Evolutionary conservation across 2,888 invertebrate genomes (phyloP).

Genomic region (Xylota segnis): DNA sequence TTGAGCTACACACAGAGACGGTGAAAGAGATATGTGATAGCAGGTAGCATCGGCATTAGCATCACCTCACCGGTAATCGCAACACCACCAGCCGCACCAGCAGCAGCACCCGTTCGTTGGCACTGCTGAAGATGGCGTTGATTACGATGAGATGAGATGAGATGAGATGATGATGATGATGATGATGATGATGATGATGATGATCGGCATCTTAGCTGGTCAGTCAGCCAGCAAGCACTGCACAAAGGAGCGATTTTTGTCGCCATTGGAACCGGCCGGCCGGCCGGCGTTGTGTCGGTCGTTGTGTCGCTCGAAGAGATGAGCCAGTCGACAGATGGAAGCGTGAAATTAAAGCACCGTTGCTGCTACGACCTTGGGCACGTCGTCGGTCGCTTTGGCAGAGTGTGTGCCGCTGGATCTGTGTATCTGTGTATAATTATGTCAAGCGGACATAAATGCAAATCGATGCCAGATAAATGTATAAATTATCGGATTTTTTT

Average conservation of each 20-base stretch:
- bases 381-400: constrained; percentile 47
- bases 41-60: constrained; percentile 44
- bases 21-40: constrained; percentile 28
- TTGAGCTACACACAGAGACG: neutral
- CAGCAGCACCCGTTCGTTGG: constrained; percentile 44
- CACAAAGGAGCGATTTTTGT: constrained; percentile 24
- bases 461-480: constrained; percentile 69
- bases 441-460: constrained; percentile 77
- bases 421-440: constrained; percentile 67
- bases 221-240: constrained; percentile 36
- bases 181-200: constrained; percentile 17
- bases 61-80: constrained; percentile 27
- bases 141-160: constrained; percentile 49
- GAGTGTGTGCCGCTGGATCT: neutral
- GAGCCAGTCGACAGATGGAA: constrained; percentile 29
- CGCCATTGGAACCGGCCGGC: neutral
- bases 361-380: constrained; percentile 72
- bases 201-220: constrained; percentile 17
- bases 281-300: constrained; percentile 29
- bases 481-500: constrained; percentile 73
- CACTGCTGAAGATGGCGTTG: constrained; percentile 49
- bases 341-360: constrained; percentile 75
- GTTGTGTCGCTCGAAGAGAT: constrained; percentile 18
- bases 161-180: neutral
- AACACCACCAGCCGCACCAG: too few relatives aligned